phyloP scores from a whole-genome alignment of 2,888 invertebrate species.

The Platerodrilus igneus region DNA sequence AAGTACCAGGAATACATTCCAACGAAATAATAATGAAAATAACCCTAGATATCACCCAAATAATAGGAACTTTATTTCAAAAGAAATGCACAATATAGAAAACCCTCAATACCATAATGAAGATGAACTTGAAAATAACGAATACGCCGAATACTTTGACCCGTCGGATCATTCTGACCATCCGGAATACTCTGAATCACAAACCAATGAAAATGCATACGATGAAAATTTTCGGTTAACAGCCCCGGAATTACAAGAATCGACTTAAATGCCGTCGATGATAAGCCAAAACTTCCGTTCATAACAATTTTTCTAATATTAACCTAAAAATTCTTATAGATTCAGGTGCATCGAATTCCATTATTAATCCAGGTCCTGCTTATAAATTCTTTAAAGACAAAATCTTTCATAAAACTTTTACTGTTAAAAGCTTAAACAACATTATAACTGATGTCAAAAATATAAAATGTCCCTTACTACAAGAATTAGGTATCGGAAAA shows the following conservation, averaged over 20 bases:
- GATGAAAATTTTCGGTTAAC: constrained; percentile 12
- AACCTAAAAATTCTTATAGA: constrained; percentile 19
- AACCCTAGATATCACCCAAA: no score
- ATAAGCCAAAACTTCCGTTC: constrained; percentile 19
- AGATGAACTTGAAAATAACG: constrained; percentile 1
- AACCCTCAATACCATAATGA: constrained; percentile 4
- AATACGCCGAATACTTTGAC: not conserved
- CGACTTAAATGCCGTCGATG: constrained; percentile 13
- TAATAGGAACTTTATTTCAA: constrained; percentile 13
- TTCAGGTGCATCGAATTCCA: constrained; percentile 16
- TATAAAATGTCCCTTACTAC: constrained; percentile 7
- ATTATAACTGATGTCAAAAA: constrained; percentile 9
- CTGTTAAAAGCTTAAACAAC: constrained; percentile 10
- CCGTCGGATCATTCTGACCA: no score
- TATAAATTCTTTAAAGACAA: constrained; percentile 10
- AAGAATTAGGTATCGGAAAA: constrained; percentile 12
- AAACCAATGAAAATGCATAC: not conserved
- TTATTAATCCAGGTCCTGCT: constrained; percentile 16
- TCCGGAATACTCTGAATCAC: no score
- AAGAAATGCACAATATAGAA: constrained; percentile 15
- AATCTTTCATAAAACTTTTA: constrained; percentile 13
- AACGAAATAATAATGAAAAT: no score
- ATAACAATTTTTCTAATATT: constrained; percentile 9
- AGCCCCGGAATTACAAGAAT: constrained; percentile 12
- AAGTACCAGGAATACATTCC: no score